These are phyloP conservation scores for Allolobophora icterica DNA, from an alignment of 2,888 invertebrate species.

Conservation along the genomic window DNA sequence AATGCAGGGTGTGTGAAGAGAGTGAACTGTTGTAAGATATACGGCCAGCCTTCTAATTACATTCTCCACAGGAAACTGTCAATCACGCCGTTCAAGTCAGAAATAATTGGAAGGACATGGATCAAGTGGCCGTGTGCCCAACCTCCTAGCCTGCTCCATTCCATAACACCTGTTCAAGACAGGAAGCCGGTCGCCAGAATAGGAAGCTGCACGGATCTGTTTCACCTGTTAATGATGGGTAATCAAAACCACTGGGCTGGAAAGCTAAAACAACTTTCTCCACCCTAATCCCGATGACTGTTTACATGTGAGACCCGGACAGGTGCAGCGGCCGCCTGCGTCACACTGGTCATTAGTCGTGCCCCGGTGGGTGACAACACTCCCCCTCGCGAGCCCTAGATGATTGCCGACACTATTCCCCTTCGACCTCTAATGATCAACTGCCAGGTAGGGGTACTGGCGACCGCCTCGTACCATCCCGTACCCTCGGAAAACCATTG, in stretches of 20 bases:
- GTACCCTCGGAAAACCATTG: not conserved
- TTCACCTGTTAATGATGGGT: conserved; percentile 28
- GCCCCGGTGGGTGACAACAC: not conserved
- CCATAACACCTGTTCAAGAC: not conserved
- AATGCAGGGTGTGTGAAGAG: not conserved
- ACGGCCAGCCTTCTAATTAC: conserved; percentile 13
- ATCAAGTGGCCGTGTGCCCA: not conserved
- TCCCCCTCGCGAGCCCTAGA: not conserved
- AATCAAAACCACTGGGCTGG: not conserved
- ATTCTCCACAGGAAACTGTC: conserved; percentile 21
- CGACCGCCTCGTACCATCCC: not conserved
- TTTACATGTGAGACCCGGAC: not conserved
- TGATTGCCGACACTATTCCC: not conserved
- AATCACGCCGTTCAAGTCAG: not conserved
- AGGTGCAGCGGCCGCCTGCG: not conserved
- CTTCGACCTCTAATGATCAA: conserved; percentile 6
- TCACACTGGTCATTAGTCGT: conserved; percentile 10
- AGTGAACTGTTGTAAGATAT: not conserved
- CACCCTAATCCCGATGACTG: not conserved
- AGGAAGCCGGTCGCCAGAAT: not conserved
- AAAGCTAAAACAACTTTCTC: conserved; percentile 7
- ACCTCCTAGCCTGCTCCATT: not conserved
- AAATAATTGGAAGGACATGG: conserved; percentile 23
- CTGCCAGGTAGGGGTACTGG: conserved; percentile 4
- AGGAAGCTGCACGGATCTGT: not conserved